Base-by-base conservation (phyloP, 2,113 vertebrate species). In the Nyctereutes procyonoides region DNA sequence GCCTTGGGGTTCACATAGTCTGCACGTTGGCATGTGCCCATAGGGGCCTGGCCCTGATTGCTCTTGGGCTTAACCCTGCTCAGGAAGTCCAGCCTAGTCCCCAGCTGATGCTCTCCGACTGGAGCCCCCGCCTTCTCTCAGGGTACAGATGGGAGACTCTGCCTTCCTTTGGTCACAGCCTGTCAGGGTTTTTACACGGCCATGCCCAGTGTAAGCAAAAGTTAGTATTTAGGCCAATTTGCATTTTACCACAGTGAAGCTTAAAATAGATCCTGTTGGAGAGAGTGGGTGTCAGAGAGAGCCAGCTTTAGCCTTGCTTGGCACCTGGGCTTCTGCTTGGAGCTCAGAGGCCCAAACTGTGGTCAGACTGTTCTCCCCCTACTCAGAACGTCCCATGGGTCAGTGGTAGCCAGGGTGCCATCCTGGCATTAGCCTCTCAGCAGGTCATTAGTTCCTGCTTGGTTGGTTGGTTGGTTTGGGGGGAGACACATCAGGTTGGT, bases 201-300 rank as follows among this genome's bases (percentile, higher is more conserved):
- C 30, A 32, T 63, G 77, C 14, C 79, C 69, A 82, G 79, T 15
- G 24, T 22, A 89, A 96, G 88, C 81, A 90, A 92, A 96, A 96
- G 86, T 92, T 93, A 92, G 28, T 77, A 51, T 60, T 84, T 90
- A 84, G 90, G 55, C 74, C 43, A 71, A 82, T 97, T 97, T 94
- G 94, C 90, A 92, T 98, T 92, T 97, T 28, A 97, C 90, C 95
- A 88, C 83, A 96, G 24, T 51, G n/a, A 60, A 96, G 28, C n/a
- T 93, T 89, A 94, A 96, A 91, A 93, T 93, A 95, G 92, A 58
- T 62, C 43, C 28, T 2, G 7, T 22, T 88, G 76, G 86, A 87
- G 86, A 95, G 95, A 87, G 91, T 79, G 82, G 79, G 67, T n/a
- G 80, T 83, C 82, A 32, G 16, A 65, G 86, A 74, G 48, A 86